Conservation (phyloP, 2,888 invertebrate species). For the Pteria penguin region DNA sequence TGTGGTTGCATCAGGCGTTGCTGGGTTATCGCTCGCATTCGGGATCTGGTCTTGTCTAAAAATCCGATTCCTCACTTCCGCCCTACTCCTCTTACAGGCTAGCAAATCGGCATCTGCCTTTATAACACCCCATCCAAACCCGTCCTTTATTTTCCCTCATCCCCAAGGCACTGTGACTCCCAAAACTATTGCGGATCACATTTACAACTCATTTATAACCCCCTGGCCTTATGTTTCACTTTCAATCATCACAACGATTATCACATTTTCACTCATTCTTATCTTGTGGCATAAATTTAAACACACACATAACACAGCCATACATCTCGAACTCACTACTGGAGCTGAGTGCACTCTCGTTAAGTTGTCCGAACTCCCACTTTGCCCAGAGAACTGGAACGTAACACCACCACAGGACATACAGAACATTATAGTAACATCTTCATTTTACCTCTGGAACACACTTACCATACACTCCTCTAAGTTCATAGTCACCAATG, state of each 20-base stretch:
- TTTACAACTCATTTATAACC: no score
- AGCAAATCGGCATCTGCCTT: not conserved
- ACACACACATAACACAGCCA: not conserved
- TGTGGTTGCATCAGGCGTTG: not conserved
- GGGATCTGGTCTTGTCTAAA: no score
- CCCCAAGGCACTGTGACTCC: not conserved
- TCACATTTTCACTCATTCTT: not conserved
- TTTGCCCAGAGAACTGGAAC: no score
- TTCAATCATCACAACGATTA: not conserved
- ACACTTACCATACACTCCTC: no score
- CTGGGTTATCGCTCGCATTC: not conserved
- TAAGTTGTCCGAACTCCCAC: not conserved
- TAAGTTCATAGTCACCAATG: no score
- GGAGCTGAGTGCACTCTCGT: not conserved
- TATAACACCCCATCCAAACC: not conserved
- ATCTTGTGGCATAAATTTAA: no score
- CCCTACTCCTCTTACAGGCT: not conserved
- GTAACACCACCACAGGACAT: no score
- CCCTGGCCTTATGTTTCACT: not conserved
- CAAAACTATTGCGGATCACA: no score
- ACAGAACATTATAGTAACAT: not conserved
- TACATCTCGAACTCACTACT: not conserved
- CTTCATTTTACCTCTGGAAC: not conserved
- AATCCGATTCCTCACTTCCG: not conserved
- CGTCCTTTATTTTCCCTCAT: not conserved